Evolutionary conservation across 1,140 invertebrate species (phyloP), one percentile per base, ranked within the genome.

Genomic region (Drosophila ficusphila): DNA sequence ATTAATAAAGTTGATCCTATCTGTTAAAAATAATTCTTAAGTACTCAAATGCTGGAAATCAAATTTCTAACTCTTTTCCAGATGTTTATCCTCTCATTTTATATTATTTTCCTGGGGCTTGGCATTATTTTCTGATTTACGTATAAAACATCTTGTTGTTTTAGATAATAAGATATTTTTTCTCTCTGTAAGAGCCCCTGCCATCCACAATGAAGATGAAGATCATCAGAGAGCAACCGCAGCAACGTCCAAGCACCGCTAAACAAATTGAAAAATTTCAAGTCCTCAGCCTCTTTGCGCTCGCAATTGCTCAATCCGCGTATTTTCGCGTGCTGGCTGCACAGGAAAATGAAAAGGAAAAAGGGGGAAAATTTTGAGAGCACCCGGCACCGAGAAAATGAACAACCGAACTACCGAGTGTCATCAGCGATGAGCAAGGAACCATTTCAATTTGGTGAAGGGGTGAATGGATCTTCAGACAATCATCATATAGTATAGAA

Each of bases 191-290:
- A 3, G 4, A 46, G 47, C 61, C 78, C 69, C 57, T 31, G 36
- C 16, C 3, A 14, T 60, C 57, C 69, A 60, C 56, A 47, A 38
- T 47, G 38, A 71, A 69, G 76, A 72, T 79, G 60, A 64, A 76
- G 60, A 79, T 62, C 53, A 65, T 51, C 68, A 70, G 44, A 44
- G 41, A 72, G 39, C 34, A 34, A 12, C 25, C 12, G 48, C 56
- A 69, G 34, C 67, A 54, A 36, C 57, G 25, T 23, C 54, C 53
- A 21, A 54, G 44, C 60, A 76, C 41, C 46, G 79, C 72, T 62
- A 81, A 81, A 62, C 82, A 86, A 86, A 86, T 86, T 88, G 82
- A 86, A 86, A 86, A 88, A 82, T 88, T 81, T 70, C 68, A 86
- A 77, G 73, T 86, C 82, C 82, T 88, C 81, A 67, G 76, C 76